A percentile compares a stretch with the other conserved stretches of the same genome.
These are phyloP conservation scores for Netelia virgata DNA, from an alignment of 2,888 invertebrate species.

Conservation along the genomic window DNA sequence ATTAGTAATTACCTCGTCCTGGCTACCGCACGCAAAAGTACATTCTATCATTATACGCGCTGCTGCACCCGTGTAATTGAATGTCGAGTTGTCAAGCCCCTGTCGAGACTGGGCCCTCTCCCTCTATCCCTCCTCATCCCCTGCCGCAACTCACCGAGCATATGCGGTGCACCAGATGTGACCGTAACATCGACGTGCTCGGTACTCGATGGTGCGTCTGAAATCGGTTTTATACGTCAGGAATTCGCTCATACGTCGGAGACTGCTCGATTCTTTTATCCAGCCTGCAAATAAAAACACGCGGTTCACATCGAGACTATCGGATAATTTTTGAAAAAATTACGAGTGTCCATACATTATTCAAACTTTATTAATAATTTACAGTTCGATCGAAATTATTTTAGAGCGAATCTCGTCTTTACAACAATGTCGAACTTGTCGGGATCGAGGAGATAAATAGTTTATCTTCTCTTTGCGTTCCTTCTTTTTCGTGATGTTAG, in stretches of 20 bases:
- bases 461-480: neutral
- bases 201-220: slow-evolving; percentile 39
- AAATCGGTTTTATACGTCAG: slow-evolving; percentile 45
- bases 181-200: slow-evolving; percentile 44
- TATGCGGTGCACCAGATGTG: slow-evolving; percentile 50
- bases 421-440: neutral
- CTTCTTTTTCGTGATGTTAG: neutral
- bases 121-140: slow-evolving; percentile 2
- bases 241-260: slow-evolving; percentile 33
- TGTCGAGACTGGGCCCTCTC: slow-evolving; percentile 42
- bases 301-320: neutral
- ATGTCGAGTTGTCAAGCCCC: slow-evolving; percentile 64
- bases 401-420: neutral
- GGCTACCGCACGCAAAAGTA: slow-evolving; percentile 64
- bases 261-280: neutral
- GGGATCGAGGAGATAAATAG: neutral
- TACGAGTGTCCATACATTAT: neutral
- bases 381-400: neutral
- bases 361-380: slow-evolving; percentile 14
- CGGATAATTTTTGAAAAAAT: neutral
- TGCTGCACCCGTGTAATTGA: slow-evolving; percentile 66
- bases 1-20: slow-evolving; percentile 64
- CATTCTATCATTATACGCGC: slow-evolving; percentile 63
- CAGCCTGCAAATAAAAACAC: neutral
- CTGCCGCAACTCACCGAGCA: neutral